Conservation (phyloP, 53 echinoderm and acorn worm species). For the Actinopyga echinites region DNA sequence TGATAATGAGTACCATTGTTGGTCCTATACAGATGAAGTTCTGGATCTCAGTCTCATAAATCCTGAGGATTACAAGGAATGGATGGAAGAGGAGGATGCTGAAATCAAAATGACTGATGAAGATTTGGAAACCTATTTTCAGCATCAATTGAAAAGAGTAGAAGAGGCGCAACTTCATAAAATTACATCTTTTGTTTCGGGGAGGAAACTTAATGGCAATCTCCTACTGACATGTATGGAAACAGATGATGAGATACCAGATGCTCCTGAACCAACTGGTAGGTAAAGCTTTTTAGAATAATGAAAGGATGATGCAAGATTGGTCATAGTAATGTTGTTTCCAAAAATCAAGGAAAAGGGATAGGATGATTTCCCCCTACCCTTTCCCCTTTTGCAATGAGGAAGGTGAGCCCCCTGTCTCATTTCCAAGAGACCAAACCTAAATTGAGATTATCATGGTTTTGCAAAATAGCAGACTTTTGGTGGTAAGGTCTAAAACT, state of each 20-base stretch:
- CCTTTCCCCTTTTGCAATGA: neutral
- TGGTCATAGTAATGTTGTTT: too few species aligned
- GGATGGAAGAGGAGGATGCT: neutral
- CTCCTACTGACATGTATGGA: conserved; percentile 6
- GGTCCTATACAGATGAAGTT: conserved; percentile 24
- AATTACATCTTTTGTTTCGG: neutral
- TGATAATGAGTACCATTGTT: too few species aligned
- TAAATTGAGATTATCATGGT: too few species aligned
- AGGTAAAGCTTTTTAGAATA: neutral
- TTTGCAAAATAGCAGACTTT: too few species aligned
- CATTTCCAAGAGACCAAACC: neutral
- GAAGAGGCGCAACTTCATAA: neutral
- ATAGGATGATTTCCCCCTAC: neutral
- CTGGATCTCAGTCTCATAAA: neutral
- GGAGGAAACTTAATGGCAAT: neutral
- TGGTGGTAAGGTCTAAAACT: too few species aligned
- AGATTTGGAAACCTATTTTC: neutral
- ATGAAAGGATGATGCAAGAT: too few species aligned
- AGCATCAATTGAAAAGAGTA: neutral
- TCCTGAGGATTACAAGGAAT: neutral
- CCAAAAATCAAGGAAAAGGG: too few species aligned
- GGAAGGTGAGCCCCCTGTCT: neutral
- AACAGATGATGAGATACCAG: neutral
- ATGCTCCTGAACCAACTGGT: neutral
- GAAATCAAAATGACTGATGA: neutral